phyloP scores from a whole-genome alignment of 2,113 vertebrate genomes.

The Ammospiza caudacuta region DNA sequence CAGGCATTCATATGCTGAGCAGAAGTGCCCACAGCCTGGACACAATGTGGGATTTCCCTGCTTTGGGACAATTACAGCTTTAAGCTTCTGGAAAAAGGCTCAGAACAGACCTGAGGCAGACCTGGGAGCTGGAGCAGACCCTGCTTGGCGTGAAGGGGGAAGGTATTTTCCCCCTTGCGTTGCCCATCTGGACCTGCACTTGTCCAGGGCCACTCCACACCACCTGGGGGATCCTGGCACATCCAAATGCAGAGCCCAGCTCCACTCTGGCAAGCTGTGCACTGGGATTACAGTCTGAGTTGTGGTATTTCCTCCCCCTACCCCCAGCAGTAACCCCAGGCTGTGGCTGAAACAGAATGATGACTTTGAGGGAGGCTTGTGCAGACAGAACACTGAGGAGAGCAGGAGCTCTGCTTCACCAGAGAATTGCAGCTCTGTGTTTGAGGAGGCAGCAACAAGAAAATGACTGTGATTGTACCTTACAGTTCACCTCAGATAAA shows the following conservation, averaged over 20 bases:
- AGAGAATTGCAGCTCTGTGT: constrained; percentile 24
- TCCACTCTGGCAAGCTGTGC: not conserved
- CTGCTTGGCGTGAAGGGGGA: rapidly evolving
- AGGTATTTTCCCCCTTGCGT: not conserved
- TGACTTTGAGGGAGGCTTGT: constrained; percentile 4
- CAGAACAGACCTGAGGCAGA: not conserved
- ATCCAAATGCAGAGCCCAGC: not conserved
- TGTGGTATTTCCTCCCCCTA: not conserved
- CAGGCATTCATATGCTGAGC: not conserved
- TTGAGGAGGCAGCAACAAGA: not conserved
- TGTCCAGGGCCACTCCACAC: not conserved
- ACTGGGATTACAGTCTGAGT: not conserved
- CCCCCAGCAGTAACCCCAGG: not conserved
- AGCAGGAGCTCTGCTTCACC: not conserved
- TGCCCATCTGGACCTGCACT: not conserved
- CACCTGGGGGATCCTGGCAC: not conserved
- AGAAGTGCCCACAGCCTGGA: not conserved
- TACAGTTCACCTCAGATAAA: constrained; percentile 9
- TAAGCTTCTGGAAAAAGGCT: not conserved
- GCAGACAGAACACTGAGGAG: not conserved
- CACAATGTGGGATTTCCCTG: rapidly evolving
- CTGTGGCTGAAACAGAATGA: not conserved
- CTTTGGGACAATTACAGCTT: not conserved
- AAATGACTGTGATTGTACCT: constrained; percentile 38
- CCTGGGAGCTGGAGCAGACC: not conserved